Base-by-base conservation (phyloP, 23 tunicate species). In the Styela clava region DNA sequence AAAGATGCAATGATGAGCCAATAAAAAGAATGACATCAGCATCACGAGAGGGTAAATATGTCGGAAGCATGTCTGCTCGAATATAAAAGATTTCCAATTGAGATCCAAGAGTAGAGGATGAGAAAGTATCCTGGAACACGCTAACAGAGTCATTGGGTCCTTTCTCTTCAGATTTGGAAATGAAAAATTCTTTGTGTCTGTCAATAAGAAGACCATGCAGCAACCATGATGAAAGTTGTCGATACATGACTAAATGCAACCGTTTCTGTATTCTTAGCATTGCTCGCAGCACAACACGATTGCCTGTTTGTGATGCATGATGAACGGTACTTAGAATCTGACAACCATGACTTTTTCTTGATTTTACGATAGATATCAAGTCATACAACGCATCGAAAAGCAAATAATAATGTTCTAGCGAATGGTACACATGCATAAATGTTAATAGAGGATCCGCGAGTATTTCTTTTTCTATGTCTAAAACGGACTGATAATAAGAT, bases 1-100 rank as follows among this genome's bases (percentile, higher is more conserved):
- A 93, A 30, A 93, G 72, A 82, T 84, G 87, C 52, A 93, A 70
- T 35, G 98, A 93, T 3, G 98, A 72, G 3, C 98, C 98, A 76
- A 93, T 81, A 68, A 93, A 93, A 62, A 88, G 81, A 78, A 93
- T 93, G 21, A 93, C 83, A 63, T 37, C 52, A 22, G 98, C 98
- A 29, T 79, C 74, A 20, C 93, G 33, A 24, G 61, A 27, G 0
- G 98, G 84, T 24, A 93, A 84, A 70, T 87, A 93, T 67, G 33
- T 63, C 5, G 98, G 98, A 21, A 93, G 85, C 77, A 37, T 61
- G 18, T 74, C 36, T 1, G 83, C 74, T 1, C 79, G 33, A 16
- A 91, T 82, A 34, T 86, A 80, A 86, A 91, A 91, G 20, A 69
- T 35, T 28, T 91, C 87, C 77, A 35, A 79, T 31, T 71, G 62